Base-by-base conservation (phyloP, 1,140 invertebrate species). In the Gryon sp. region DNA sequence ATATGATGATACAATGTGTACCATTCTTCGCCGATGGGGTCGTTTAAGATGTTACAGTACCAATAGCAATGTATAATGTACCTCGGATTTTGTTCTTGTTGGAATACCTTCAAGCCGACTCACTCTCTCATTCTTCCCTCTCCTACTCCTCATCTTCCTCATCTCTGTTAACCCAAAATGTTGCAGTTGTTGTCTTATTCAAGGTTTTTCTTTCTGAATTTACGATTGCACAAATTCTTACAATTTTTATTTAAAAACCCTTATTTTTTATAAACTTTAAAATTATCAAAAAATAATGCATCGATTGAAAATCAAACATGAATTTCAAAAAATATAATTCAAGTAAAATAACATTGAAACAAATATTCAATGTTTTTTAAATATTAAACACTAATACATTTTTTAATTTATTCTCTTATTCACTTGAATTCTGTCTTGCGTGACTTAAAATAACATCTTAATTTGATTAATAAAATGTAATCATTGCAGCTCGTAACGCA, bases 31-130 rank as follows among this genome's bases (percentile, higher is more conserved):
- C 68, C 59, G 45, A 65, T 72, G 57, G 60, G 48, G 70, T 76
- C 78, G 55, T 81, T 82, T 78, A 83, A 83, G 80, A 80, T 55
- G 66, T 77, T 80, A 79, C 77, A 79, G 76, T 79, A 83, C 79
- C 80, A 82, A 80, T 76, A 79, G 32, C 80, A 59, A 69, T 75
- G 74, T 41, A 74, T 81, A 83, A 73, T 79, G 76, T 76, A 70
- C 70, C 76, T 18, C 38, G 46, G 32, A 76, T 80, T 82, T 81
- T 83, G 75, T 60, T 82, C 78, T 83, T 76, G 73, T 81, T 83
- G 81, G 78, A 79, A 84, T 83, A 65, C 80, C 80, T 79, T 74
- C 48, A 55, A 76, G 53, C 73, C 68, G 59, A 80, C 76, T 69
- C 77, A 76, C 76, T 81, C 78, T 34, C 38, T n/a, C n/a, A n/a